phyloP scores from a whole-genome alignment of 2,113 vertebrate genomes.

The Spilogale gracilis region DNA sequence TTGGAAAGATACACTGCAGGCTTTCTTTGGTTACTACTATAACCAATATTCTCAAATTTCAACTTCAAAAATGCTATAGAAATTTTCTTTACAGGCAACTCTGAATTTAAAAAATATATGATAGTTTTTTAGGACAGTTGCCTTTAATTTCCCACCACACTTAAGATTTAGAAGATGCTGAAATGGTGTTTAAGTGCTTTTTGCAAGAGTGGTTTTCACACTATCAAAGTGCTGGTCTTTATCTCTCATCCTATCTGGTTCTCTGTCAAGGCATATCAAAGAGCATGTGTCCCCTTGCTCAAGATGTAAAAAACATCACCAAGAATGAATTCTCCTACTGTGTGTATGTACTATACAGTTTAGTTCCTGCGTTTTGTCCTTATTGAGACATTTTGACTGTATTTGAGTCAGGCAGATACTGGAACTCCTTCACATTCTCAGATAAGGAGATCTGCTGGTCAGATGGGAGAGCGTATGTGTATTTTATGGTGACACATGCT shows the following conservation, averaged over 20 bases:
- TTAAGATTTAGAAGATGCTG: not conserved
- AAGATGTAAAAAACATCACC: not conserved
- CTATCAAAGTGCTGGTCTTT: not conserved
- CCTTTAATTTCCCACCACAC: not conserved
- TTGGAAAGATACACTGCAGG: not conserved
- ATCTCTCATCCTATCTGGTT: not conserved
- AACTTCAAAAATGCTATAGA: not conserved
- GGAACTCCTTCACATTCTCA: not conserved
- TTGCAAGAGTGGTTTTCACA: conserved; percentile 13
- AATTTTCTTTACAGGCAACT: not conserved
- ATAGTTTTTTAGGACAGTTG: not conserved
- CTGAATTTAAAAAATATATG: not conserved
- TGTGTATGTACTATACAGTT: not conserved
- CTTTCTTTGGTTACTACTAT: not conserved
- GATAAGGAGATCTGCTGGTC: not conserved
- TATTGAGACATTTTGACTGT: not conserved
- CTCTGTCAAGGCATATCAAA: not conserved
- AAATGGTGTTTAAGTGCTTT: not conserved
- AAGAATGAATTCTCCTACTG: not conserved
- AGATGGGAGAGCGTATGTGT: not conserved
- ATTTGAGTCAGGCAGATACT: not conserved
- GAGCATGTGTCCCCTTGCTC: not conserved
- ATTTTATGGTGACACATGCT: not conserved
- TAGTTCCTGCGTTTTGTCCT: not conserved
- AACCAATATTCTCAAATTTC: not conserved